These are phyloP conservation scores for Neosilurus hyrtlii DNA, from an alignment of 2,797 vertebrate species.

Conservation along the genomic window DNA sequence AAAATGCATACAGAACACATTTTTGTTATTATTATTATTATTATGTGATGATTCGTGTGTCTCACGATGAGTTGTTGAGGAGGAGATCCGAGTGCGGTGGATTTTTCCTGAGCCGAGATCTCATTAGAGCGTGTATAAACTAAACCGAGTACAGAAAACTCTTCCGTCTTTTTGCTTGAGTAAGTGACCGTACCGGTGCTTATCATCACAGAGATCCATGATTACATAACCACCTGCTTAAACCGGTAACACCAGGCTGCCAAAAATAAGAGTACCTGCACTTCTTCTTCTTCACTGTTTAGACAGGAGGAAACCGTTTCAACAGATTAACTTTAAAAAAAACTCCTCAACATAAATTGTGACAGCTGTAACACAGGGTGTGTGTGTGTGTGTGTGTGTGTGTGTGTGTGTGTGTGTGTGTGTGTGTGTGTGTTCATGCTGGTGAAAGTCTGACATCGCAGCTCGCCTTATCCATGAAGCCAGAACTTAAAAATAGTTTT, in stretches of 20 bases:
- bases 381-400: too few species aligned
- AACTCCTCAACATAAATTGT: not conserved
- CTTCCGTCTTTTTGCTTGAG: not conserved
- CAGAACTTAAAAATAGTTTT: slow-evolving; percentile 74
- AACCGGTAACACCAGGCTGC: slow-evolving; percentile 4
- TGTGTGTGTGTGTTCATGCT: not conserved
- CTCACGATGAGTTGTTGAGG: too few species aligned
- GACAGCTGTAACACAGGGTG: too few species aligned
- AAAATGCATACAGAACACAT: not conserved
- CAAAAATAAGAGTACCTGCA: not conserved
- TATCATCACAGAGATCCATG: not conserved
- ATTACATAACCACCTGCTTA: not conserved
- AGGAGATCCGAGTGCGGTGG: too few species aligned
- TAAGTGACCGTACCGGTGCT: not conserved
- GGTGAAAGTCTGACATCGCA: not conserved
- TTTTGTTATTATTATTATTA: not conserved
- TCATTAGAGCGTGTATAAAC: not conserved
- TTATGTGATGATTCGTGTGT: not conserved
- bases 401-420: not conserved
- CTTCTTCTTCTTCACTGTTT: not conserved
- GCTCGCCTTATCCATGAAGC: slow-evolving; percentile 28
- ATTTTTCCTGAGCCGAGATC: not conserved
- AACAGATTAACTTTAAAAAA: not conserved
- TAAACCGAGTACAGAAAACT: not conserved
- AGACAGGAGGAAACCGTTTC: not conserved